Evolutionary conservation across 2,113 vertebrate genomes (phyloP).

Genomic region (Probosciger aterrimus): DNA sequence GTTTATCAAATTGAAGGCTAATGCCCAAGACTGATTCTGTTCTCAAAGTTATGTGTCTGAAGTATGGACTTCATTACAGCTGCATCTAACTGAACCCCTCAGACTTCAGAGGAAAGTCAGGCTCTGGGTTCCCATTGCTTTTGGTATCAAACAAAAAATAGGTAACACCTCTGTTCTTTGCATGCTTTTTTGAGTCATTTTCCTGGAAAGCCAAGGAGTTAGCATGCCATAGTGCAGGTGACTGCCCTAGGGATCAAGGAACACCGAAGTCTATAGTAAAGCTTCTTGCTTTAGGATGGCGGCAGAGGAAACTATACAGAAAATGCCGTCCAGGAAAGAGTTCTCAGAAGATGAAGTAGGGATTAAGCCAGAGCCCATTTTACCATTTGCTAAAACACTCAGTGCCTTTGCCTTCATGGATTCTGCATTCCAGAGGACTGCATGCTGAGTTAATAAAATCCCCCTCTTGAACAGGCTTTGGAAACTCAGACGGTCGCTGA

Average conservation of each 20-base stretch:
- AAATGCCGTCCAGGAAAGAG: not conserved
- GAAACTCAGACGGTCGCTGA: constrained; percentile 51
- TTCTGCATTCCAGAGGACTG: constrained; percentile 69
- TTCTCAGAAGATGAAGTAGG: constrained; percentile 27
- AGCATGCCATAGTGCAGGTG: not conserved
- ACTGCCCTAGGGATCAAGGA: not conserved
- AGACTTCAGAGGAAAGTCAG: not conserved
- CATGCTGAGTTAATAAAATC: constrained; percentile 75
- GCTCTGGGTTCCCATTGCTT: not conserved
- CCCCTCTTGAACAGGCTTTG: constrained; percentile 56
- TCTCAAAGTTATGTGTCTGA: not conserved
- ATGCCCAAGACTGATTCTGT: not conserved
- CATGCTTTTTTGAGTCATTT: not conserved
- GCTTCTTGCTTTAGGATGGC: not conserved
- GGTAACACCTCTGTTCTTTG: not conserved
- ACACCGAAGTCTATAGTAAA: not conserved
- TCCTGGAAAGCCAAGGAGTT: not conserved
- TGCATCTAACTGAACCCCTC: not conserved
- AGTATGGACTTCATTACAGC: not conserved
- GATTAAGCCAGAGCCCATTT: constrained; percentile 23
- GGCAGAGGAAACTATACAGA: not conserved
- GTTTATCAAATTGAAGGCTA: constrained; percentile 45
- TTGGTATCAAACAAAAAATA: constrained; percentile 26
- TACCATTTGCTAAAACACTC: constrained; percentile 37
- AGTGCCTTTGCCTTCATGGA: constrained; percentile 22